Evolutionary conservation across 2,113 vertebrate species (phyloP).

Genomic region (Elaphurus davidianus): DNA sequence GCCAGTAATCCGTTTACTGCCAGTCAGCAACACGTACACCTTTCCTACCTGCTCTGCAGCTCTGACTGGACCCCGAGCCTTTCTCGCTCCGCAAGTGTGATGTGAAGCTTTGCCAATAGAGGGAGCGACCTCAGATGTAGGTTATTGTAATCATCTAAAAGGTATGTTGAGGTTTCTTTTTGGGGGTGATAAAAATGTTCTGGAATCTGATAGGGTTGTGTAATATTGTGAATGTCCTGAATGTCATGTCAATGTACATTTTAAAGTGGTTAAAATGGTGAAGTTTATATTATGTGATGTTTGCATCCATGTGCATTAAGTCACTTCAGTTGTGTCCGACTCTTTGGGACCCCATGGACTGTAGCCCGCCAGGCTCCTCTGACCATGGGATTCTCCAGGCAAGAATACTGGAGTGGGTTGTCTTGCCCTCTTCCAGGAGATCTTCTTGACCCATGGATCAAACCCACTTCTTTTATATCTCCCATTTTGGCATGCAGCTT

Average conservation of each 20-base stretch:
- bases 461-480: background rate
- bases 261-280: background rate
- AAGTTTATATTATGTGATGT: background rate
- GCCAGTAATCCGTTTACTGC: background rate
- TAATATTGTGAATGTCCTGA: background rate
- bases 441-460: background rate
- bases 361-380: background rate
- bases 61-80: background rate
- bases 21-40: background rate
- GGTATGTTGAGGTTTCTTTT: background rate
- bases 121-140: background rate
- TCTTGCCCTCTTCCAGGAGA: background rate
- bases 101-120: background rate
- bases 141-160: background rate
- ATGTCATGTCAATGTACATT: background rate
- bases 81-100: background rate
- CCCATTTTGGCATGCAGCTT: background rate
- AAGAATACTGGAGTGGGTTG: background rate
- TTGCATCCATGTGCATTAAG: background rate
- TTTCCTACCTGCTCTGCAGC: background rate
- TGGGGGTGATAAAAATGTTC: background rate
- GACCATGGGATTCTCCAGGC: background rate
- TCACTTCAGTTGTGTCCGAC: fast-evolving
- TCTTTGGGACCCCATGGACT: background rate
- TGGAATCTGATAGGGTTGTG: background rate